phyloP scores from a whole-genome alignment of 2,888 invertebrate species.

The Drosophila hamatofila region DNA sequence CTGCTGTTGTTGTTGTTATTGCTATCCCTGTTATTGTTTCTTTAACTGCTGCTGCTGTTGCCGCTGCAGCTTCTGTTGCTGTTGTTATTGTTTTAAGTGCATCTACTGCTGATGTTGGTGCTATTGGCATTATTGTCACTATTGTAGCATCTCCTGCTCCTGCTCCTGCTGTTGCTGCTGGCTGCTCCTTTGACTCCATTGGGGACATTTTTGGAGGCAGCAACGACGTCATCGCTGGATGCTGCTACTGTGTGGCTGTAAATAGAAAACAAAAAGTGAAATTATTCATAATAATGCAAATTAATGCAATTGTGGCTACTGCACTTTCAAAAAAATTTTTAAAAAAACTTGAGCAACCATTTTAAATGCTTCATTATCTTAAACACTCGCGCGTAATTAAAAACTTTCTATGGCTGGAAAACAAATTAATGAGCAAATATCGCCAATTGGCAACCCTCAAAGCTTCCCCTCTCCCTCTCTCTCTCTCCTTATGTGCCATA shows the following conservation, averaged over 20 bases:
- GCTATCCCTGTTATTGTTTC: too few species aligned
- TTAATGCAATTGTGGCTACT: slow-evolving; percentile 41
- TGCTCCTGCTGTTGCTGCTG: slow-evolving; percentile 24
- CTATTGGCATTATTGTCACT: too few species aligned
- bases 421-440: slow-evolving; percentile 56
- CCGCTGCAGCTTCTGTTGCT: not conserved
- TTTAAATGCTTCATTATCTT: slow-evolving; percentile 75
- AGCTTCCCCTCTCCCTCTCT: not conserved
- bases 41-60: not conserved
- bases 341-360: slow-evolving; percentile 47
- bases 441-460: slow-evolving; percentile 11
- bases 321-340: slow-evolving; percentile 68
- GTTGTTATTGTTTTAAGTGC: not conserved
- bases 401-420: slow-evolving; percentile 69
- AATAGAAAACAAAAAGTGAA: slow-evolving; percentile 50
- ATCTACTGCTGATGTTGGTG: too few species aligned
- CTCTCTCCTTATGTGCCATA: slow-evolving; percentile 20
- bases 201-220: slow-evolving; percentile 50
- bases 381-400: slow-evolving; percentile 70
- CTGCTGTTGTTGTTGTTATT: not conserved
- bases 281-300: slow-evolving; percentile 61
- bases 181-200: slow-evolving; percentile 28
- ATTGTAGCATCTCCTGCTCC: slow-evolving; percentile 6
- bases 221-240: slow-evolving; percentile 48
- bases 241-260: slow-evolving; percentile 29